Evolutionary conservation across 2,888 invertebrate species (phyloP).

Genomic region (Cremastinae sp.): DNA sequence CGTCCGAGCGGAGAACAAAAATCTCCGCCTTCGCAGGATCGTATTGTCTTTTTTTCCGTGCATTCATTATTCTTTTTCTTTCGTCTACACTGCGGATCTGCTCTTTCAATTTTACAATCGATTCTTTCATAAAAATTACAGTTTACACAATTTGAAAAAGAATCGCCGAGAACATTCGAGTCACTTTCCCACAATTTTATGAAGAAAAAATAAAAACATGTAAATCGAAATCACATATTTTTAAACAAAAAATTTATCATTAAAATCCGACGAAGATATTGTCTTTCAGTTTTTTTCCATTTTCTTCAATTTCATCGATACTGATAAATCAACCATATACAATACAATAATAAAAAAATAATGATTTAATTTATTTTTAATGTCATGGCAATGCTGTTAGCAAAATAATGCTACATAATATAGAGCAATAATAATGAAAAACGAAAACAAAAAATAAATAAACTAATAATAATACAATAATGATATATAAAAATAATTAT

Average conservation of each 20-base stretch:
- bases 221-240: constrained; percentile 47
- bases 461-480: too few relatives aligned
- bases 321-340: too few relatives aligned
- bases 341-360: too few relatives aligned
- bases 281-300: too few relatives aligned
- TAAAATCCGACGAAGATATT: constrained; percentile 1
- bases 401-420: too few relatives aligned
- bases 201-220: neutral
- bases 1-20: constrained; percentile 49
- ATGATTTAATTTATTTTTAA: too few relatives aligned
- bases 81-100: constrained; percentile 24
- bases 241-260: too few relatives aligned
- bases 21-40: constrained; percentile 44
- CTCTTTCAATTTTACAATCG: constrained; percentile 23
- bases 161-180: constrained; percentile 39
- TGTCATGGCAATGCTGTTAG: too few relatives aligned
- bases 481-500: too few relatives aligned
- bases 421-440: too few relatives aligned
- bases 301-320: too few relatives aligned
- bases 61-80: constrained; percentile 26
- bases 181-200: constrained; percentile 7
- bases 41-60: constrained; percentile 4
- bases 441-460: too few relatives aligned
- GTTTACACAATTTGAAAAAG: constrained; percentile 44
- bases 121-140: neutral